Percentiles rank a stretch among this genome's conserved stretches.
phyloP scores from a whole-genome alignment of 2,113 vertebrate species.

The Pseudorhombus dupliciocellatus region DNA sequence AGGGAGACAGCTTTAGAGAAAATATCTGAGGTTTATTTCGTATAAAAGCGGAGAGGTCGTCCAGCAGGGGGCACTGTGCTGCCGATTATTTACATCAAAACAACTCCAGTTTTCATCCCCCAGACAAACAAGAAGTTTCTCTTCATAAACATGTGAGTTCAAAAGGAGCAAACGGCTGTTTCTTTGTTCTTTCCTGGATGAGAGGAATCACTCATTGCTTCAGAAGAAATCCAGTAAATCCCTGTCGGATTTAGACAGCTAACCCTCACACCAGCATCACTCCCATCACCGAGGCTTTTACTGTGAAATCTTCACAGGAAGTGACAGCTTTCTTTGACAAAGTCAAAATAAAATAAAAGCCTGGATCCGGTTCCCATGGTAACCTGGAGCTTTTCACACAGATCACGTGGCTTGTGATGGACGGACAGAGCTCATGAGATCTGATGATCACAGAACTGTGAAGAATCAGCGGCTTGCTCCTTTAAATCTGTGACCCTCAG shows the following conservation, averaged over 20 bases:
- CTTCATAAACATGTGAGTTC: not conserved
- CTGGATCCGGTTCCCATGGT: not conserved
- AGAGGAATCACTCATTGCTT: too few relatives aligned
- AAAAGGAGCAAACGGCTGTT: not conserved
- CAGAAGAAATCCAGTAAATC: not conserved
- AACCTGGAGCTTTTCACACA: not conserved
- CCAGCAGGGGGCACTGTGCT: slow-evolving; percentile 31
- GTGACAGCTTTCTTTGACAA: not conserved
- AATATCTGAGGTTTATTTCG: slow-evolving; percentile 71
- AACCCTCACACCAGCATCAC: too few relatives aligned
- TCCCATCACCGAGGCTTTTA: not conserved
- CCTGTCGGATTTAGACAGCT: too few relatives aligned
- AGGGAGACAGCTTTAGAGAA: slow-evolving; percentile 46
- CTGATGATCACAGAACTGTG: not conserved
- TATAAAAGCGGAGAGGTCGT: slow-evolving; percentile 60
- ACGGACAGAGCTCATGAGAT: too few relatives aligned
- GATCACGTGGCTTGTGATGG: not conserved
- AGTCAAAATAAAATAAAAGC: not conserved
- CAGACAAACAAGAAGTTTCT: not conserved
- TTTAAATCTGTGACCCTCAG: not conserved
- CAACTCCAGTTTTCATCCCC: too few relatives aligned
- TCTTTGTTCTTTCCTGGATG: not conserved
- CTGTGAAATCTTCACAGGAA: slow-evolving; percentile 3
- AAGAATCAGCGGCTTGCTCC: not conserved
- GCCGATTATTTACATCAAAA: not conserved